Base-by-base conservation (phyloP, 2,113 vertebrate species). In the Formicarius rufipectus region DNA sequence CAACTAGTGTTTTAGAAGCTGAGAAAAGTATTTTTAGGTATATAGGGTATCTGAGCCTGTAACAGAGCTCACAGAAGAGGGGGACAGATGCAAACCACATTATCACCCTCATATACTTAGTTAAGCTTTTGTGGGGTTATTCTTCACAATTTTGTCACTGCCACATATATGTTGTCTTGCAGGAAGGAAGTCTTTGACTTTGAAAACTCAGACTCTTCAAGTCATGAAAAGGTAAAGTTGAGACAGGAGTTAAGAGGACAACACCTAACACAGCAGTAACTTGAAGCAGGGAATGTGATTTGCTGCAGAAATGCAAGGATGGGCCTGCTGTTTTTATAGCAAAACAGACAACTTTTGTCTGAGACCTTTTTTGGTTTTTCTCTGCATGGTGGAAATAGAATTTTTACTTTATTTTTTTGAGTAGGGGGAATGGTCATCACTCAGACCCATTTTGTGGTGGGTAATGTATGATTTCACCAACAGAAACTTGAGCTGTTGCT, bases 161-260 rank as follows among this genome's bases (percentile, higher is more conserved):
- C 13, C 19, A 25, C 5, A 0, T 45, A 13, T 22, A 4, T 10
- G 1, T 62, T 92, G 24, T 33, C 74, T 97, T 96, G 27, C 92
- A 98, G 97, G 92, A 92, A 82, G 44, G 71, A 91, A 28, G 4
- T 19, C 31, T 97, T 72, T 76, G 95, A 96, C 33, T 97, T 94
- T 89, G 94, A 91, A 77, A 77, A 52, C 59, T 96, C 97, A 5
- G 97, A 97, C 58, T 79, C 95, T 58, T 63, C 84, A 50, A 91
- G 89, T 31, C 93, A 63, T 12, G 94, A 84, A 12, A 73, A 95
- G 97, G 97, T 98, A 95, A 97, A 78, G 17, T 15, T n/a, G 28
- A 40, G 64, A 21, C 10, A 75, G 42, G 39, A 84, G 19, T 31
- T 8, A n/a, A n/a, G n/a, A n/a, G n/a, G n/a, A n/a, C n/a, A n/a